Evolutionary conservation across 1,140 invertebrate genomes (phyloP).

Genomic region (Conopomorpha cramerella): DNA sequence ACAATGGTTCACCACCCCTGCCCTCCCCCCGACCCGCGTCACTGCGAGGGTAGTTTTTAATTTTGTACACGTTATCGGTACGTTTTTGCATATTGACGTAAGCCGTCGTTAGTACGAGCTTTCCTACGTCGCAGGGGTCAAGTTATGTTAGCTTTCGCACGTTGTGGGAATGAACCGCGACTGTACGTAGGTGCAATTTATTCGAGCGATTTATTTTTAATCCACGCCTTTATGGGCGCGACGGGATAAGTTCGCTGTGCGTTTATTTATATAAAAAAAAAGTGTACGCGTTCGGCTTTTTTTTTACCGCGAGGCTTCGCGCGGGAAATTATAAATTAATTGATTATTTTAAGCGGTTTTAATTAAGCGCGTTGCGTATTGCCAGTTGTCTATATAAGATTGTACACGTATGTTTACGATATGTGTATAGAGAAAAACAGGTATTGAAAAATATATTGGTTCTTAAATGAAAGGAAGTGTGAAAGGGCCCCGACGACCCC

Average conservation of each 20-base stretch:
- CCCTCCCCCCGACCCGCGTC: constrained; percentile 8
- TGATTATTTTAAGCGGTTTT: too few species aligned
- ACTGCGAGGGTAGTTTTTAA: constrained; percentile 3
- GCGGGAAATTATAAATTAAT: too few species aligned
- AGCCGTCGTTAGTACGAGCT: constrained; percentile 14
- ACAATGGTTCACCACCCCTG: constrained; percentile 33
- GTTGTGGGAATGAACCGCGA: constrained; percentile 51
- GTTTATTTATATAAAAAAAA: constrained; percentile 49
- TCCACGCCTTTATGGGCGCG: constrained; percentile 55
- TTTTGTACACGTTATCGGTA: too few species aligned
- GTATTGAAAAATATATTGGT: too few species aligned
- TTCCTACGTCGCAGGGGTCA: constrained; percentile 10
- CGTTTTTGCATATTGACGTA: too few species aligned
- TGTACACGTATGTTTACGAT: too few species aligned
- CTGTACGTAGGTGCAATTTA: constrained; percentile 59
- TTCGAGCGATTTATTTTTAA: constrained; percentile 61
- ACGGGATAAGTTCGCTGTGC: constrained; percentile 54
- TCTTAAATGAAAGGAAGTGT: too few species aligned
- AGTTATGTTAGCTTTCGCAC: constrained; percentile 17
- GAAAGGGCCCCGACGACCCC: too few species aligned
- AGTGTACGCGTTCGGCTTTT: constrained; percentile 43
- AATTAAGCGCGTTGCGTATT: too few species aligned
- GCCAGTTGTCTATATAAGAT: too few species aligned
- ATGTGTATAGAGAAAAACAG: too few species aligned
- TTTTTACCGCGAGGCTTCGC: constrained; percentile 8